A percentile compares a stretch with the other conserved stretches of the same genome.
Evolutionary conservation across 2,888 invertebrate genomes (phyloP).

Genomic region (Tenthredo mesomela): DNA sequence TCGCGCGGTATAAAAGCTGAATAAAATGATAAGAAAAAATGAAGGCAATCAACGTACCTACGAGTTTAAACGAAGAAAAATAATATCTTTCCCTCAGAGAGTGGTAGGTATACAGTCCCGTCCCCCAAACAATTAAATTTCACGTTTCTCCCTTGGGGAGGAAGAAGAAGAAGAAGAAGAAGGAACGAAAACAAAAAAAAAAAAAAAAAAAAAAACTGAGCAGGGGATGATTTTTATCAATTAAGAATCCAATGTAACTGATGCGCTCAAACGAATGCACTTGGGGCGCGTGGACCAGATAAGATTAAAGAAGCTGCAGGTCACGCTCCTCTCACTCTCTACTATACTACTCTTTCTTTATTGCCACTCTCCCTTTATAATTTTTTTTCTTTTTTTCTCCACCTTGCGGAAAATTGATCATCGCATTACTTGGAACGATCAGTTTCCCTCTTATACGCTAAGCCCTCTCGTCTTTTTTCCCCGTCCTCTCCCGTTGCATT

Average conservation of each 20-base stretch:
- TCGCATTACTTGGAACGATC: background rate
- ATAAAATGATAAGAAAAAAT: conserved; percentile 18
- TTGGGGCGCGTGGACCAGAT: conserved; percentile 24
- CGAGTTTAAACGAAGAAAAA: conserved; percentile 21
- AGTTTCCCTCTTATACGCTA: background rate
- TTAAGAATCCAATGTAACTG: conserved; percentile 47
- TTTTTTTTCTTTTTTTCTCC: background rate
- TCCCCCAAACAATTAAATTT: conserved; percentile 45
- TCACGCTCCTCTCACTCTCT: background rate
- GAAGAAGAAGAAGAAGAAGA: background rate
- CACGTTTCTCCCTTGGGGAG: conserved; percentile 24
- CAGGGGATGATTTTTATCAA: conserved; percentile 54
- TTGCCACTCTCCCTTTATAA: conserved; percentile 12
- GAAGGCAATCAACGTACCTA: conserved; percentile 5
- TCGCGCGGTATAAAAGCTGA: background rate
- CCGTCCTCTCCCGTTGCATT: background rate
- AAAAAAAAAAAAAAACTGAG: background rate
- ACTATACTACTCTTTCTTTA: background rate
- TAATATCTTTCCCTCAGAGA: background rate
- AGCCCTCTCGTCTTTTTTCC: background rate
- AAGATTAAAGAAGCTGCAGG: conserved; percentile 29
- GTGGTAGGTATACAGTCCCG: background rate
- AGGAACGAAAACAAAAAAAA: background rate
- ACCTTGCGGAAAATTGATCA: conserved; percentile 6
- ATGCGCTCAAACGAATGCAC: conserved; percentile 32